Percentiles rank a stretch among this genome's conserved stretches.
Evolutionary conservation across 2,888 invertebrate genomes (phyloP).

Genomic region (Hydrotaea cyrtoneurina): DNA sequence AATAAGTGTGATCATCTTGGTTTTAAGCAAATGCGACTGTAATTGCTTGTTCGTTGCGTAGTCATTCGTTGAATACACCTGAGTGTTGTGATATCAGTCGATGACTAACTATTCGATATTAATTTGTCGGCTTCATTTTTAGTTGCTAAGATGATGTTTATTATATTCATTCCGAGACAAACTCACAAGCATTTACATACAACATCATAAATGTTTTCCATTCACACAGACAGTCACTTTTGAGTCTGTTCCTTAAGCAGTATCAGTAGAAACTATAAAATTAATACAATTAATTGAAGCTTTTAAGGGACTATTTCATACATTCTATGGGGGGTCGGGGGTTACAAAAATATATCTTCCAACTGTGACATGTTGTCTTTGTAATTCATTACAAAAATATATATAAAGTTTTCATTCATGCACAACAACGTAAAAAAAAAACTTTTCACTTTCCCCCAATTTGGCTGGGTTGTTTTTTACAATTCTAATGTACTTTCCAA

Average conservation of each 20-base stretch:
- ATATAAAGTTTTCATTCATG: neutral
- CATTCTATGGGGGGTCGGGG: neutral
- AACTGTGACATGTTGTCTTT: neutral
- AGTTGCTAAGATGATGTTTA: conserved; percentile 5
- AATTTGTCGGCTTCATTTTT: too few species aligned
- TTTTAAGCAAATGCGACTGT: too few species aligned
- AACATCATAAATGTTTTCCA: neutral
- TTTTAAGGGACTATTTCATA: conserved; percentile 22
- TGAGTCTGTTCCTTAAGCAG: neutral
- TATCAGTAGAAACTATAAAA: conserved; percentile 4
- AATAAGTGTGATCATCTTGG: too few species aligned
- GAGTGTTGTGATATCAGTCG: too few species aligned
- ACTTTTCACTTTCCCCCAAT: neutral
- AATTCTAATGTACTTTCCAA: conserved; percentile 24
- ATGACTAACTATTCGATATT: too few species aligned
- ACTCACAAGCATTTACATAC: neutral
- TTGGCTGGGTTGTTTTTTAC: neutral
- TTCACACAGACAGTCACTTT: neutral
- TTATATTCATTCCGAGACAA: neutral
- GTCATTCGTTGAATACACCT: too few species aligned
- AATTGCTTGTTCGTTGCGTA: too few species aligned
- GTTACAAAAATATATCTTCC: neutral
- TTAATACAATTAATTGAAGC: neutral
- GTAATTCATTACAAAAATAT: neutral
- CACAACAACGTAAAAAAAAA: neutral